phyloP scores from a whole-genome alignment of 1,140 invertebrate genomes.

The Paracyclopina nana region DNA sequence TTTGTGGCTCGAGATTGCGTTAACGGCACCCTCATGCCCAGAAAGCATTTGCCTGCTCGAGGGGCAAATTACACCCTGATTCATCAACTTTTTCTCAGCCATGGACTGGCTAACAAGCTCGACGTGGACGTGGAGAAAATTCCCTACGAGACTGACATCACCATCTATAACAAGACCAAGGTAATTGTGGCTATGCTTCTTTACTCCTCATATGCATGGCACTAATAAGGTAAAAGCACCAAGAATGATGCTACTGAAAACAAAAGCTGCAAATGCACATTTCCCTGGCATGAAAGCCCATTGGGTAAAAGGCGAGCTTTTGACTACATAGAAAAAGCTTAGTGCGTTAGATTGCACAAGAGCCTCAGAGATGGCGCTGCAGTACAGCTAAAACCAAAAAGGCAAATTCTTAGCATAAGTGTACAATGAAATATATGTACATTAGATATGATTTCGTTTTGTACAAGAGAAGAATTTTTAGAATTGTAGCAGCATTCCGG shows the following conservation, averaged over 20 bases:
- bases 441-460: no score
- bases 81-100: neutral
- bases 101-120: neutral
- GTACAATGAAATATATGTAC: no score
- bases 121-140: neutral
- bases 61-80: neutral
- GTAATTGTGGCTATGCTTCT: neutral
- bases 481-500: no score
- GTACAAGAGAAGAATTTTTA: no score
- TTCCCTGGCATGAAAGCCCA: no score
- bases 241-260: neutral
- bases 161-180: neutral
- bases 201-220: neutral
- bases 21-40: neutral
- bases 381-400: no score
- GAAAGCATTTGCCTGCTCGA: neutral
- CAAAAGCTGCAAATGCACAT: no score
- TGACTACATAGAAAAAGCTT: no score
- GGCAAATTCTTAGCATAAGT: no score
- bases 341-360: no score
- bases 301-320: no score
- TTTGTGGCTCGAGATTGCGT: constrained; percentile 4
- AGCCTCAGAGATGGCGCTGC: no score
- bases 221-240: neutral
- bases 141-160: neutral